Evolutionary conservation across 2,797 vertebrate genomes (phyloP), one percentile per base, ranked within the genome.

Genomic region (Chaetodon trifasciatus): DNA sequence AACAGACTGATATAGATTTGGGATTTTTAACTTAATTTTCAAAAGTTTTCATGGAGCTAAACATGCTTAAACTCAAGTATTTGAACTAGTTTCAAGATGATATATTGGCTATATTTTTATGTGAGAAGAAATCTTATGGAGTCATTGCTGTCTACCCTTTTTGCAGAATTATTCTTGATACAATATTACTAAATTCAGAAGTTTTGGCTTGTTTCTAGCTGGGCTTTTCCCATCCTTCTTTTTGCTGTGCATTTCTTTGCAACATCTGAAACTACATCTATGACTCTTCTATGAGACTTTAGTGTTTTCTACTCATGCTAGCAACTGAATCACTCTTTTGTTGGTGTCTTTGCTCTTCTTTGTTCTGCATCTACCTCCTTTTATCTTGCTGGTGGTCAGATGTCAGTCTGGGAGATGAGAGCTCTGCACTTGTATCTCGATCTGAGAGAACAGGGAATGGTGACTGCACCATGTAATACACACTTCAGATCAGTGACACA

Each of bases 351-450:
- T 85, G 66, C 74, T 72, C 47, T 68, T 56, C 2, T 57, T 15
- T 74, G 39, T 71, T 49, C 50, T 70, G 17, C 8, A 12, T 57
- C 63, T 24, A 53, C 2, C 4, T 46, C 57, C 75, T 83, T 82
- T 84, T 47, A 82, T 81, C 79, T 77, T 46, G 24, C 57, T 63
- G 24, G 35, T 32, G 71, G 55, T 76, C 58, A 49, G 52, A 64
- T 50, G n/a, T 63, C 55, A 70, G 46, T 75, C 15, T 64, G n/a
- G 44, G 75, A 64, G 75, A 88, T 76, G 76, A 75, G 47, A 79
- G 35, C 63, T 19, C 24, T 44, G 70, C 63, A 81, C 65, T 82
- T 75, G 49, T 75, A 50, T 65, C 63, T 71, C 2, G 8, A 74
- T 84, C 74, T 76, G n/a, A 74, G 32, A 69, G 60, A 75, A 63